A percentile compares a stretch with the other conserved stretches of the same genome.
Evolutionary conservation across 2,888 invertebrate species (phyloP).

Genomic region (Dinocampus coccinellae): DNA sequence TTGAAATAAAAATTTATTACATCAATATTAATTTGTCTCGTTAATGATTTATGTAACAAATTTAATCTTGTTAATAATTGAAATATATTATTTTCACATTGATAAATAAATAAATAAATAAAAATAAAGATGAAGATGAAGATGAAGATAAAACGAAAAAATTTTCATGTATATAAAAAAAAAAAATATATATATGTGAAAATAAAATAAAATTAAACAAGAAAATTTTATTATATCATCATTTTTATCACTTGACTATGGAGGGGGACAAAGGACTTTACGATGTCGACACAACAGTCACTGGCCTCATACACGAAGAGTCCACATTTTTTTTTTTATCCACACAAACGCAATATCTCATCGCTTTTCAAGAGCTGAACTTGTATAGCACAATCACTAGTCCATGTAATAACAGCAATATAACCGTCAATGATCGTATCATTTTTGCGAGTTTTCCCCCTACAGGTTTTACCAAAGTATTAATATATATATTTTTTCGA

Average conservation of each 20-base stretch:
- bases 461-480: neutral
- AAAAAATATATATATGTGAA: neutral
- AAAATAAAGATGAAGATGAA: too few relatives aligned
- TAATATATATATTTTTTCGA: neutral
- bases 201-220: neutral
- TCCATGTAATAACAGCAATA: neutral
- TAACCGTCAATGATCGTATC: neutral
- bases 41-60: too few relatives aligned
- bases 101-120: too few relatives aligned
- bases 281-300: slow-evolving; percentile 18
- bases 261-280: neutral
- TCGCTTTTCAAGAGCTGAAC: slow-evolving; percentile 8
- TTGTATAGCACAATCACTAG: too few relatives aligned
- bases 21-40: too few relatives aligned
- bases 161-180: neutral
- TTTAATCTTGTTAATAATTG: too few relatives aligned
- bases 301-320: slow-evolving; percentile 13
- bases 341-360: slow-evolving; percentile 24
- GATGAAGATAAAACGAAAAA: too few relatives aligned
- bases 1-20: too few relatives aligned
- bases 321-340: neutral
- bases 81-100: too few relatives aligned
- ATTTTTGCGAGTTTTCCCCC: neutral
- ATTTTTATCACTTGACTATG: slow-evolving; percentile 12
- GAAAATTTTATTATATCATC: slow-evolving; percentile 5